Conservation (phyloP, 2,888 invertebrate genomes). For the Agrypnus murinus region DNA sequence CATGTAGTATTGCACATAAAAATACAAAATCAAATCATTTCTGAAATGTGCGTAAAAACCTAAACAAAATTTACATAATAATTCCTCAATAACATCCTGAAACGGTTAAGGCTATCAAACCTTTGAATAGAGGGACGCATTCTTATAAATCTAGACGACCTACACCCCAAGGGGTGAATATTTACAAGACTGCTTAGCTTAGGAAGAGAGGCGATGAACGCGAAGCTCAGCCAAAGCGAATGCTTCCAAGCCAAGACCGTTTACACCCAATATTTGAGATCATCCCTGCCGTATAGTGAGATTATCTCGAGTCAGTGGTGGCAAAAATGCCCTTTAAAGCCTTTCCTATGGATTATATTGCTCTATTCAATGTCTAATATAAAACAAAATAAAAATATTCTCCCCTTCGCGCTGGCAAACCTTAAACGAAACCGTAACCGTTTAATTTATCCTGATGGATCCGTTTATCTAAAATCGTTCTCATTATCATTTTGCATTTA, state of each 20-base stretch:
- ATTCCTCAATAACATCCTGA: slow-evolving; percentile 43
- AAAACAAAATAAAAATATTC: slow-evolving; percentile 20
- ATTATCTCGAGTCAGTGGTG: slow-evolving; percentile 48
- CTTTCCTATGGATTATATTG: slow-evolving; percentile 31
- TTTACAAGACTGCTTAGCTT: slow-evolving; percentile 58
- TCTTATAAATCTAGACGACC: slow-evolving; percentile 49
- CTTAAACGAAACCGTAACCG: slow-evolving; percentile 15
- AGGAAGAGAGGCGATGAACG: slow-evolving; percentile 52
- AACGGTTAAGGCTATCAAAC: slow-evolving; percentile 43
- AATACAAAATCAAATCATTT: no score
- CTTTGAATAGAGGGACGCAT: slow-evolving; percentile 36
- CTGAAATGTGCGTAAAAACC: not conserved
- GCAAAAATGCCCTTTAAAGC: slow-evolving; percentile 41
- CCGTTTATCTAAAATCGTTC: no score
- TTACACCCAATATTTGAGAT: slow-evolving; percentile 58
- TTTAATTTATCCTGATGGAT: no score
- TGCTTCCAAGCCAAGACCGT: slow-evolving; percentile 52
- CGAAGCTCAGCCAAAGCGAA: slow-evolving; percentile 42
- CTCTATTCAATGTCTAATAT: slow-evolving; percentile 33
- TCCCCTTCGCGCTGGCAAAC: not conserved
- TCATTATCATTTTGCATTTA: slow-evolving; percentile 17
- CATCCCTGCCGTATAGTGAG: slow-evolving; percentile 48
- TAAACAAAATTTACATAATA: slow-evolving; percentile 27
- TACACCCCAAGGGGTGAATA: slow-evolving; percentile 58
- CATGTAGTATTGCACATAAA: no score